Base-by-base conservation (phyloP, 92 coral and sea anemone genomes). In the Epizoanthus fatuus region DNA sequence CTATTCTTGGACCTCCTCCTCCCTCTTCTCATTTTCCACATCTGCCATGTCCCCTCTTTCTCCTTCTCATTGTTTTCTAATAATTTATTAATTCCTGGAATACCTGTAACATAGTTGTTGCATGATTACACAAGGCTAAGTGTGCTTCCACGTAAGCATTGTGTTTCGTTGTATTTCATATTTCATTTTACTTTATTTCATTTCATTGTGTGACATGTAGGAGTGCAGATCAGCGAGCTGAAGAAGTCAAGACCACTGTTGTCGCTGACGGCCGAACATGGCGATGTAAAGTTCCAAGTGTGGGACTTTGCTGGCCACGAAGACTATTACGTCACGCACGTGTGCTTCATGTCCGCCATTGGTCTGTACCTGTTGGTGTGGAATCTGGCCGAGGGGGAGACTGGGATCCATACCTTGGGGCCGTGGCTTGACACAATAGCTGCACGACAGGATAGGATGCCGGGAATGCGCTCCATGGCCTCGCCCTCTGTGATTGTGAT, bases 221-320 rank as follows among this genome's bases (percentile, higher is more conserved):
- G 92, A 64, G 85, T 88, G 11, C 87, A 83, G 74, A 79, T 88
- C 72, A 88, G 88, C 25, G 73, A 84, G 57, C 40, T 88, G n/a
- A 68, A 67, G 75, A 76, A 67, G 56, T 62, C 22, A 16, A 64
- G 12, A 35, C 22, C 85, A 9, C 3, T 64, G 25, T 14, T 47
- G 25, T 51, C 60, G 16, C 63, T 49, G 13, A 13, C 63, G 69
- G 25, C 69, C 10, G 75, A 49, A 11, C 16, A 72, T 42, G 65
- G 49, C 49, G 74, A 63, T 47, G 40, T 71, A 72, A 81, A 9
- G 5, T 93, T 93, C 73, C 90, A 90, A 70, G 96, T 93, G 13
- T 93, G 94, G 96, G 96, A 93, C 69, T 93, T 93, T 74, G 96
- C 92, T 0, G 96, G 96, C 64, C 96, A 93, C 32, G 93, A 93